A percentile compares a stretch with the other conserved stretches of the same genome.
These are phyloP conservation scores for Cygnus atratus DNA, from an alignment of 2,113 vertebrate genomes.

Conservation along the genomic window DNA sequence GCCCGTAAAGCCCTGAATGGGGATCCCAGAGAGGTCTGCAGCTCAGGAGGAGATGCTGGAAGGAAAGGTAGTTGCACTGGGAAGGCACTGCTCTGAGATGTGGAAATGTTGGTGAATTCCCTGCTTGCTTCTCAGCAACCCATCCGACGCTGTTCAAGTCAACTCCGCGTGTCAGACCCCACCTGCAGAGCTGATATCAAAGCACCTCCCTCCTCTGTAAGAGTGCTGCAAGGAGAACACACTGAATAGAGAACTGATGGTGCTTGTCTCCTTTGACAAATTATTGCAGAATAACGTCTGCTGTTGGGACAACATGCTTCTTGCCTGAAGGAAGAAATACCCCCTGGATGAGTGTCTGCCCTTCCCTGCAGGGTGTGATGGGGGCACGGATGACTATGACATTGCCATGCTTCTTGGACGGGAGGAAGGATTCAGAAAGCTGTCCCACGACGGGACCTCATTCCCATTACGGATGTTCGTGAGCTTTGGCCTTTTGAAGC, in stretches of 20 bases:
- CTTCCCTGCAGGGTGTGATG: rapidly evolving
- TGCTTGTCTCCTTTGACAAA: background rate
- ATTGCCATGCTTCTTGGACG: background rate
- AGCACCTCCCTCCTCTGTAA: background rate
- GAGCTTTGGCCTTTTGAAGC: background rate
- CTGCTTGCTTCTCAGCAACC: rapidly evolving
- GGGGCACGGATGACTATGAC: rapidly evolving
- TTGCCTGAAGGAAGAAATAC: background rate
- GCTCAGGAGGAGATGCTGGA: background rate
- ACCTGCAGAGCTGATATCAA: background rate
- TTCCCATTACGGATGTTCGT: rapidly evolving
- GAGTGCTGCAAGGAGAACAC: background rate
- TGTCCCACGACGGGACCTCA: background rate
- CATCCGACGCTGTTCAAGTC: background rate
- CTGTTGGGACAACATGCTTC: background rate
- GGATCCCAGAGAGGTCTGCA: background rate
- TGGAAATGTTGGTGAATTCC: background rate
- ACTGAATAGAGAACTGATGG: rapidly evolving
- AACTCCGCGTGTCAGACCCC: background rate
- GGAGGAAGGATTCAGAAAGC: background rate
- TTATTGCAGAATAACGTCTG: background rate
- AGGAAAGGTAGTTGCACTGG: background rate
- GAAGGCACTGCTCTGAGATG: rapidly evolving
- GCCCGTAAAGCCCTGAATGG: rapidly evolving
- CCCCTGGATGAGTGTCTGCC: no score